Evolutionary conservation across 2,797 vertebrate species (phyloP), one percentile per base, ranked within the genome.

Genomic region (Botia kubotai): DNA sequence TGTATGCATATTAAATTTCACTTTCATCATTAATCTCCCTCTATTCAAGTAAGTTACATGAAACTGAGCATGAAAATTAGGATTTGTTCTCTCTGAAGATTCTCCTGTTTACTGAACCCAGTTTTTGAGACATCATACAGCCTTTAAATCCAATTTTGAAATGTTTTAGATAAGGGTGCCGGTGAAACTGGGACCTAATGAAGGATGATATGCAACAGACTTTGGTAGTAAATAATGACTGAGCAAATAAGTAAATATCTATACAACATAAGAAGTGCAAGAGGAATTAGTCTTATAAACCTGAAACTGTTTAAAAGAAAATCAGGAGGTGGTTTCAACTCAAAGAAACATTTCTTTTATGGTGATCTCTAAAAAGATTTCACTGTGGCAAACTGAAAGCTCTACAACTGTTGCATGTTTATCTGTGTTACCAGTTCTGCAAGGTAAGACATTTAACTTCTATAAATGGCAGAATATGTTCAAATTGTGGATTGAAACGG

Each of bases 141-240:
- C 60, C 43, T 53, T 76, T 84, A 84, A 91, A 90, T 87, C 82
- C 86, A 91, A 91, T 91, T 91, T 90, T 86, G 90, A 93, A 92
- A 87, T 84, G 87, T 82, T 85, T 80, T 84, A 87, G 90, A 92
- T 91, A 91, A 91, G 89, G 89, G 84, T 82, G 66, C 26, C 84
- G 46, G 83, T 82, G 87, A 92, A 93, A 92, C 91, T 87, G 80
- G 83, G 87, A 91, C 91, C 72, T 90, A 92, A 92, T 83, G 81
- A 81, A 19, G 79, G 83, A 86, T 87, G 88, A 89, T 90, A 89
- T 87, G 81, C 75, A 55, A 46, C 46, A 36, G 50, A 52, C 70
- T 74, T 69, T 36, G 26, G 63, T 29, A 62, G 50, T 63, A 77
- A 74, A 55, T 58, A 6, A 46, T 12, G 19, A 79, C 29, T 75